phyloP scores from a whole-genome alignment of 2,888 invertebrate species.

The Callyntrura sp. region DNA sequence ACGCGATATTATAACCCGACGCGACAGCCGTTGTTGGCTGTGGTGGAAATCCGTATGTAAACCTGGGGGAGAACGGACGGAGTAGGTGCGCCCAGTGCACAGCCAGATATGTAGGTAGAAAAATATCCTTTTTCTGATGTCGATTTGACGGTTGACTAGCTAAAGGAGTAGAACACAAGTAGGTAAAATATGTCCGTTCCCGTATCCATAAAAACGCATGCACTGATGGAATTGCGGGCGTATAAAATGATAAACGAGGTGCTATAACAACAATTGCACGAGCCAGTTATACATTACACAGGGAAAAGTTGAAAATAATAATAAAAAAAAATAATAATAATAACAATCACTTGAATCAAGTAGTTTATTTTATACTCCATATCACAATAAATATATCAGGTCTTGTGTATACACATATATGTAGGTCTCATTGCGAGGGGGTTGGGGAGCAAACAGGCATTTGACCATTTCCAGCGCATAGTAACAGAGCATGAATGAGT shows the following conservation, averaged over 20 bases:
- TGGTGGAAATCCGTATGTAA: too few relatives aligned
- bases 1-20: too few relatives aligned
- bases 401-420: not conserved
- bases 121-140: not conserved
- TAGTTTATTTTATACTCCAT: not conserved
- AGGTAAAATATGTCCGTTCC: not conserved
- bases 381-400: not conserved
- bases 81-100: too few relatives aligned
- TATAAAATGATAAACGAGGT: constrained; percentile 51
- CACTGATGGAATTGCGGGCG: constrained; percentile 5
- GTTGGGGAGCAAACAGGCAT: not conserved
- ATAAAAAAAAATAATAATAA: constrained; percentile 21
- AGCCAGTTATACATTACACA: not conserved
- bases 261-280: constrained; percentile 30
- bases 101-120: not conserved
- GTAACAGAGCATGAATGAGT: constrained; percentile 20
- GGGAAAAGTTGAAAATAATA: not conserved
- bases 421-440: not conserved
- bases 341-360: not conserved
- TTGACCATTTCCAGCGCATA: constrained; percentile 10
- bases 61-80: too few relatives aligned
- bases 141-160: constrained; percentile 29
- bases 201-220: not conserved
- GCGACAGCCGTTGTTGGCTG: too few relatives aligned
- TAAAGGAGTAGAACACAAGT: constrained; percentile 11